Conservation (phyloP, 1,140 invertebrate species). For the Listronotus oregonensis region DNA sequence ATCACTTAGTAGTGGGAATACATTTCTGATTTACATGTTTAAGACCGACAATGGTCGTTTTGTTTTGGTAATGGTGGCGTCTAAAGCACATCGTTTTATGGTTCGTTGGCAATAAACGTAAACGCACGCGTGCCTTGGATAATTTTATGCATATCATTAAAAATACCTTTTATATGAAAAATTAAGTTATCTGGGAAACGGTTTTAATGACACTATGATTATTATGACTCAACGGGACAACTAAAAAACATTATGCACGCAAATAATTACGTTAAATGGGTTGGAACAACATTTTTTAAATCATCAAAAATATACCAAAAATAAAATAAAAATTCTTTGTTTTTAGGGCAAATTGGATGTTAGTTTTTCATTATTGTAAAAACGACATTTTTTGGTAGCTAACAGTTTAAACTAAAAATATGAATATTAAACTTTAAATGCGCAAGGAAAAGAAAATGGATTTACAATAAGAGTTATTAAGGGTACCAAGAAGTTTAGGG, state of each 20-base stretch:
- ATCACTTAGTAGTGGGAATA: neutral
- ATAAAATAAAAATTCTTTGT: too few relatives aligned
- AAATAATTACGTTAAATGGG: neutral
- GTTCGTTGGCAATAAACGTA: neutral
- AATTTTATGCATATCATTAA: constrained; percentile 19
- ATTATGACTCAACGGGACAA: constrained; percentile 2
- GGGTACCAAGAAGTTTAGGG: too few relatives aligned
- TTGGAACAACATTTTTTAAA: too few relatives aligned
- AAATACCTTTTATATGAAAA: neutral
- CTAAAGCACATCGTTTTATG: neutral
- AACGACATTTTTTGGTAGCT: too few relatives aligned
- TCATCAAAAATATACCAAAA: too few relatives aligned
- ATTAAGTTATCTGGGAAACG: neutral
- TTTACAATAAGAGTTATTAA: too few relatives aligned
- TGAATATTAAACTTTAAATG: too few relatives aligned
- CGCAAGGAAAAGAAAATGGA: too few relatives aligned
- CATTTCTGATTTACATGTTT: neutral
- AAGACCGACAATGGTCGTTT: neutral
- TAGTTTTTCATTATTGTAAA: too few relatives aligned
- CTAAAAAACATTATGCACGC: neutral
- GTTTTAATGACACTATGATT: neutral
- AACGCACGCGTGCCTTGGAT: constrained; percentile 6
- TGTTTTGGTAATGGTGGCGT: neutral
- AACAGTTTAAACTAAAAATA: too few relatives aligned
- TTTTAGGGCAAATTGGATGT: too few relatives aligned